Evolutionary conservation across 2,888 invertebrate species (phyloP).

Genomic region (Diogma glabrata): DNA sequence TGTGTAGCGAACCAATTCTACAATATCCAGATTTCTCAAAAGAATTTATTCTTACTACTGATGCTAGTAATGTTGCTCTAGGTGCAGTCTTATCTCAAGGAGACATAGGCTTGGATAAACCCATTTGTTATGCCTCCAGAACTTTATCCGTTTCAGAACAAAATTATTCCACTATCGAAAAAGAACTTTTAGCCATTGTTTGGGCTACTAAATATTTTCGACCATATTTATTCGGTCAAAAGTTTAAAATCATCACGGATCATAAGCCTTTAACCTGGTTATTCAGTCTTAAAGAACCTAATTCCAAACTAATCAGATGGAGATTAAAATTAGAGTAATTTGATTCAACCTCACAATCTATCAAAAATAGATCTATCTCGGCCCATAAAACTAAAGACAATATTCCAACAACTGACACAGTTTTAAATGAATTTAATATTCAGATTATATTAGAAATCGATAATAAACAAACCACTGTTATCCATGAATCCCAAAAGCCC

Average conservation of each 20-base stretch:
- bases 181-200: slow-evolving; percentile 25
- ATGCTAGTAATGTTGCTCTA: slow-evolving; percentile 23
- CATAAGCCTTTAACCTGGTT: slow-evolving; percentile 30
- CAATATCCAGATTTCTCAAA: slow-evolving; percentile 27
- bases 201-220: slow-evolving; percentile 28
- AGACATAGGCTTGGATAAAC: slow-evolving; percentile 21
- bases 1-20: slow-evolving; percentile 21
- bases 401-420: not conserved
- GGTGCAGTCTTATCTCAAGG: slow-evolving; percentile 25
- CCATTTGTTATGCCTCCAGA: slow-evolving; percentile 24
- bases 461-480: too few species aligned
- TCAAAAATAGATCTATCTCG: too few species aligned
- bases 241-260: slow-evolving; percentile 30
- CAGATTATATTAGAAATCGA: not conserved
- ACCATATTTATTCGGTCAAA: slow-evolving; percentile 27
- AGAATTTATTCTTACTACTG: slow-evolving; percentile 25
- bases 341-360: too few species aligned
- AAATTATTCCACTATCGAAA: slow-evolving; percentile 26
- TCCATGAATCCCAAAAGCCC: too few species aligned
- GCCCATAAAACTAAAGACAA: too few species aligned
- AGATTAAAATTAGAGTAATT: slow-evolving; percentile 25
- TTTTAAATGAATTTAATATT: not conserved
- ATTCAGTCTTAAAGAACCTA: slow-evolving; percentile 29
- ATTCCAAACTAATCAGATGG: slow-evolving; percentile 28
- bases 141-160: slow-evolving; percentile 19